Evolutionary conservation across 2,797 vertebrate species (phyloP), one percentile per base, ranked within the genome.

Genomic region (Enteromius paludinosus): DNA sequence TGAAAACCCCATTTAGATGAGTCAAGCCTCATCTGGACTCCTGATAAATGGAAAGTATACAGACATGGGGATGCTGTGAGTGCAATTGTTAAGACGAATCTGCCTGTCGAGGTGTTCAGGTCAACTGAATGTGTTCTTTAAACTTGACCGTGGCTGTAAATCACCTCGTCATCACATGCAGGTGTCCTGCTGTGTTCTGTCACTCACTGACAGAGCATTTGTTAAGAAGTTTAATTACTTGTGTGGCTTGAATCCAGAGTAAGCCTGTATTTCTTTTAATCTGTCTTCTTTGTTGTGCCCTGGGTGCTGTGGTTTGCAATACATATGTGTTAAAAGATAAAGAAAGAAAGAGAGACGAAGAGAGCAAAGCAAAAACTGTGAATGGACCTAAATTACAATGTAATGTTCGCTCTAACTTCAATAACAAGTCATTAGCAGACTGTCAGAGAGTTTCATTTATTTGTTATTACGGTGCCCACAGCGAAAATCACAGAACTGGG

Each of bases 181-280:
- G 83, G 86, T 84, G 79, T 89, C 87, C 87, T 61, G 78, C 18
- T 54, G 87, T 81, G 91, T 89, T 90, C 90, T 87, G 87, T 92
- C 91, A 89, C 90, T 87, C 89, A 86, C 92, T 92, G 93, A 91
- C 93, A 95, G 92, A 92, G 93, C 92, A 93, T 93, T 95, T 96
- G 93, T 94, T 94, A 93, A 94, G 94, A 95, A 93, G 92, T 96
- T 96, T 93, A 96, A 95, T 96, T 96, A 95, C 93, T 93, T 93
- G 92, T 70, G 85, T 93, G 92, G 94, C 91, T 86, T 18, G 78
- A 83, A 87, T 87, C 90, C 93, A 89, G 91, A 89, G 90, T 90
- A 89, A 94, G 76, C 92, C 92, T 94, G 93, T 93, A 76, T 91
- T 90, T 69, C 4, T 25, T 61, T 81, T 79, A 10, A 45, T 82